Conservation (phyloP, 2,797 vertebrate species). For the Argyrosomus regius region DNA sequence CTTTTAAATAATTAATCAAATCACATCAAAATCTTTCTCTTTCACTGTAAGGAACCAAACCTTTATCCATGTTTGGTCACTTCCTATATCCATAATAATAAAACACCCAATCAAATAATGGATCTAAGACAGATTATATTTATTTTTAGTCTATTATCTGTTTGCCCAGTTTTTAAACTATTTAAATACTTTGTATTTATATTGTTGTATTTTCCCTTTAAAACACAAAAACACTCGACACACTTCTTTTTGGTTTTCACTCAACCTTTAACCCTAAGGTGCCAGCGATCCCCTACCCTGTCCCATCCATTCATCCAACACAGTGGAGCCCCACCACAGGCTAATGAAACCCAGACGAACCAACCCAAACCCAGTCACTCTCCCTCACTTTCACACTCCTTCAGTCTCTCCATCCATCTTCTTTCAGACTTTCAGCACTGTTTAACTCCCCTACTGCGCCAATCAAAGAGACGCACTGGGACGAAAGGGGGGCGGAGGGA, state of each 20-base stretch:
- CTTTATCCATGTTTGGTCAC: neutral
- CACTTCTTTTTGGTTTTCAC: slow-evolving; percentile 43
- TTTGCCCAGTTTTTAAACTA: too few species aligned
- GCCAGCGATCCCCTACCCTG: slow-evolving; percentile 53
- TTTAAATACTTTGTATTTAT: neutral
- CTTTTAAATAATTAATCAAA: neutral
- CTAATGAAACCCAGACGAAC: slow-evolving; percentile 78
- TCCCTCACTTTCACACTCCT: slow-evolving; percentile 60
- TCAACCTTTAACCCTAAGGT: slow-evolving; percentile 74
- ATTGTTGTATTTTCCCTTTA: neutral
- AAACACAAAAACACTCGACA: slow-evolving; percentile 46
- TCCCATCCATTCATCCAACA: slow-evolving; percentile 65
- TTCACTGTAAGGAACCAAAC: slow-evolving; percentile 4
- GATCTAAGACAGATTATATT: neutral
- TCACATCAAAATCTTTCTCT: slow-evolving; percentile 9
- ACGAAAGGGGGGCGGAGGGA: slow-evolving; percentile 9
- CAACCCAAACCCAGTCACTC: slow-evolving; percentile 53
- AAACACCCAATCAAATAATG: neutral
- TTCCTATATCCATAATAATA: neutral
- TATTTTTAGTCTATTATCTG: neutral
- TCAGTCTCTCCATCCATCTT: slow-evolving; percentile 77
- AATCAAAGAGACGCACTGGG: slow-evolving; percentile 57
- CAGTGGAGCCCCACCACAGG: slow-evolving; percentile 59
- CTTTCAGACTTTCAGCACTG: slow-evolving; percentile 67
- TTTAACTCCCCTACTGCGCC: slow-evolving; percentile 57